phyloP scores from a whole-genome alignment of 2,113 vertebrate genomes.

The Tretioscincus oriximinensis region DNA sequence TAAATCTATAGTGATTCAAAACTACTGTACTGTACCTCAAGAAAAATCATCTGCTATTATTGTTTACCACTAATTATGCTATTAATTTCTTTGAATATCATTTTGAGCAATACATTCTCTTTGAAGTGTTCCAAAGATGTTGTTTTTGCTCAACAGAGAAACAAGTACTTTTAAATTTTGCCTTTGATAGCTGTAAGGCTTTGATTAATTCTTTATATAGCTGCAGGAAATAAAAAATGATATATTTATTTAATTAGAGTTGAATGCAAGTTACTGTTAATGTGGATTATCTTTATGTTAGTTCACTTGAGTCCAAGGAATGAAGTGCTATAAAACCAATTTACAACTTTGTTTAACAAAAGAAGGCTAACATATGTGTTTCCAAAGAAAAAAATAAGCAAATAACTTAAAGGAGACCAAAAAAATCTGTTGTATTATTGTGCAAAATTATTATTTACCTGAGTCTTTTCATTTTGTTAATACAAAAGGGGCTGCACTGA shows the following conservation, averaged over 20 bases:
- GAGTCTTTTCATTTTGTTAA: too few relatives aligned
- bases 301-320: not conserved
- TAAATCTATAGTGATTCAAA: conserved; percentile 40
- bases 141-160: conserved; percentile 57
- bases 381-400: conserved; percentile 2
- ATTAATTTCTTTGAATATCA: conserved; percentile 63
- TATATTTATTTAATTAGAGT: conserved; percentile 20
- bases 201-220: conserved; percentile 58
- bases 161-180: conserved; percentile 60
- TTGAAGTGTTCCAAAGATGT: conserved; percentile 59
- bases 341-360: conserved; percentile 29
- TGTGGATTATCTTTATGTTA: conserved; percentile 28
- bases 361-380: conserved; percentile 10
- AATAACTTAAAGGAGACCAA: not conserved
- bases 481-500: too few relatives aligned
- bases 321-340: not conserved
- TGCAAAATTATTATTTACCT: not conserved
- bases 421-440: not conserved
- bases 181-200: conserved; percentile 56
- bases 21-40: conserved; percentile 36
- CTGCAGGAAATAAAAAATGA: conserved; percentile 43
- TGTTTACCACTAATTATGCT: conserved; percentile 63
- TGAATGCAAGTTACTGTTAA: conserved; percentile 22
- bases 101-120: conserved; percentile 65
- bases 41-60: conserved; percentile 54